Evolutionary conservation across 2,888 invertebrate genomes (phyloP).

Genomic region (Drosophila fulvimacula): DNA sequence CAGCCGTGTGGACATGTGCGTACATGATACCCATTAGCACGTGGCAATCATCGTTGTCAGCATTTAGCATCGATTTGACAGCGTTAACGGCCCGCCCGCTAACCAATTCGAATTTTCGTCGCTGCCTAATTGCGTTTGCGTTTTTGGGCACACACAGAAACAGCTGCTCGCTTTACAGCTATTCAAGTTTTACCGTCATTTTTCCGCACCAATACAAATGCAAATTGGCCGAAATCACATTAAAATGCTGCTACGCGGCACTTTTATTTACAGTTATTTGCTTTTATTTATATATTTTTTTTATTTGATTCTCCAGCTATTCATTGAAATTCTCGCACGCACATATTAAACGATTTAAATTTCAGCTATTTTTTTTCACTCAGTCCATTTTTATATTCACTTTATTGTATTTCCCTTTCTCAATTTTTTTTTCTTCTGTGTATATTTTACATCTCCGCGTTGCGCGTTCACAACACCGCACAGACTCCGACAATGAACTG

Average conservation of each 20-base stretch:
- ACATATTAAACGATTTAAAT: slow-evolving; percentile 37
- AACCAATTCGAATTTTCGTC: slow-evolving; percentile 7
- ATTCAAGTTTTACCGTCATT: slow-evolving; percentile 25
- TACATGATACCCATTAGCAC: slow-evolving; percentile 40
- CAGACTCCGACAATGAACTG: slow-evolving; percentile 69
- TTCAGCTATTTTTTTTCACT: slow-evolving; percentile 28
- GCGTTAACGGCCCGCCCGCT: slow-evolving; percentile 9
- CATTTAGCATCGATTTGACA: slow-evolving; percentile 38
- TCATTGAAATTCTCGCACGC: slow-evolving; percentile 6
- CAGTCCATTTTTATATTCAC: slow-evolving; percentile 52
- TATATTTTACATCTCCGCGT: slow-evolving; percentile 34
- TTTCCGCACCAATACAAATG: slow-evolving; percentile 33
- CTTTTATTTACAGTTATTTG: slow-evolving; percentile 24
- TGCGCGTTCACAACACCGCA: slow-evolving; percentile 57
- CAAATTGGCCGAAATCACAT: slow-evolving; percentile 27
- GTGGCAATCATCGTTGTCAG: slow-evolving; percentile 43
- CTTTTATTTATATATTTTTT: slow-evolving; percentile 1
- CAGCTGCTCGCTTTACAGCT: slow-evolving; percentile 52
- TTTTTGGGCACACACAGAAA: slow-evolving; percentile 17
- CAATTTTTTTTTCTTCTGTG: not conserved
- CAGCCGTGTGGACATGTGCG: slow-evolving; percentile 8
- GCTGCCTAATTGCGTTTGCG: slow-evolving; percentile 26
- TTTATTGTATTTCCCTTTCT: slow-evolving; percentile 32
- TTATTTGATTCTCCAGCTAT: not conserved
- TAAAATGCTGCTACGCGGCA: slow-evolving; percentile 25